A percentile compares a stretch with the other conserved stretches of the same genome.
Evolutionary conservation across 2,888 invertebrate genomes (phyloP).

Genomic region (Andricus quercusramuli): DNA sequence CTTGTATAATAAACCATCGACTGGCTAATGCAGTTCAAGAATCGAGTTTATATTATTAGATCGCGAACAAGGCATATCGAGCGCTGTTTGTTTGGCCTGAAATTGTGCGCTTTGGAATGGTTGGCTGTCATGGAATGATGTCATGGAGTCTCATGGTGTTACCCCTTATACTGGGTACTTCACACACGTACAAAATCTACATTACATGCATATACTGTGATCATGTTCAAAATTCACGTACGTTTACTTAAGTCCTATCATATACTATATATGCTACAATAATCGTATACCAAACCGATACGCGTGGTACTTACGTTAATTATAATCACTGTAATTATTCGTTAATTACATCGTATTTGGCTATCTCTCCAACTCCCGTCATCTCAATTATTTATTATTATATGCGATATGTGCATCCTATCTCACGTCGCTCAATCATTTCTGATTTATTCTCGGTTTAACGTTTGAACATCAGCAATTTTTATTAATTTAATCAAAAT

Average conservation of each 20-base stretch:
- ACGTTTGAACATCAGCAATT: neutral
- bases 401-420: neutral
- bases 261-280: slow-evolving; percentile 20
- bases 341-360: slow-evolving; percentile 66
- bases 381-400: slow-evolving; percentile 29
- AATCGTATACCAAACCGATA: neutral
- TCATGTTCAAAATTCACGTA: neutral
- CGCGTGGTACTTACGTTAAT: slow-evolving; percentile 29
- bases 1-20: slow-evolving; percentile 59
- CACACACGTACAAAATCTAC: slow-evolving; percentile 30
- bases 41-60: slow-evolving; percentile 70
- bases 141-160: slow-evolving; percentile 71
- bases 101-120: slow-evolving; percentile 71
- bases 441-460: neutral
- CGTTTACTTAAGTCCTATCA: neutral
- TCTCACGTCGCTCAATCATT: neutral
- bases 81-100: slow-evolving; percentile 72
- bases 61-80: slow-evolving; percentile 62
- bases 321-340: slow-evolving; percentile 58
- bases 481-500: neutral
- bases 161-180: neutral
- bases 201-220: slow-evolving; percentile 15
- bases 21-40: slow-evolving; percentile 57
- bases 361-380: slow-evolving; percentile 52
- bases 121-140: slow-evolving; percentile 78